Evolutionary conservation across 2,113 vertebrate species (phyloP).

Genomic region (Cheilinus undulatus): DNA sequence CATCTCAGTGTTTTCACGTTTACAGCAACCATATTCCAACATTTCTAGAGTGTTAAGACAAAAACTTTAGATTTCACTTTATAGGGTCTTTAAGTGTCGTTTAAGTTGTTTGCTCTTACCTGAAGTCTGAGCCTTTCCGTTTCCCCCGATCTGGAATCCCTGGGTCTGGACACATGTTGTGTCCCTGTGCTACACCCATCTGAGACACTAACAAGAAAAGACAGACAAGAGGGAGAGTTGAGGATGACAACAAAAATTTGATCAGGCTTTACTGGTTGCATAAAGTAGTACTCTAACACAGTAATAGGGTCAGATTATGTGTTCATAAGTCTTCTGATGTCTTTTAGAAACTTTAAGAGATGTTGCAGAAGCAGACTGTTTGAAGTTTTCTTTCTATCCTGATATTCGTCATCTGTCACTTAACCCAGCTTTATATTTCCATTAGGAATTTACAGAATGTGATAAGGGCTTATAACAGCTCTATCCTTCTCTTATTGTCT

Average conservation of each 20-base stretch:
- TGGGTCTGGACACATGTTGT: conserved; percentile 99
- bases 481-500: no score
- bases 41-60: no score
- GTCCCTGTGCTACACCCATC: conserved; percentile 98
- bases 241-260: background rate
- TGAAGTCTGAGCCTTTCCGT: conserved; percentile 98
- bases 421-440: background rate
- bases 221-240: background rate
- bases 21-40: no score
- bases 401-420: background rate
- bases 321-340: no score
- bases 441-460: background rate
- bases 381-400: no score
- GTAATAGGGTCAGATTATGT: no score
- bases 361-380: no score
- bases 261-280: background rate
- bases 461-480: no score
- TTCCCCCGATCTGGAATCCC: conserved; percentile 97
- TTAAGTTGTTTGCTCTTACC: conserved; percentile 86
- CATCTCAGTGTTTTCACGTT: no score
- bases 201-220: conserved; percentile 89
- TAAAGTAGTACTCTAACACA: background rate
- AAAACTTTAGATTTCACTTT: no score
- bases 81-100: no score
- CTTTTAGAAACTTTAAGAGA: no score